These are phyloP conservation scores for Carettochelys insculpta DNA, from an alignment of 2,113 vertebrate genomes.

Conservation along the genomic window DNA sequence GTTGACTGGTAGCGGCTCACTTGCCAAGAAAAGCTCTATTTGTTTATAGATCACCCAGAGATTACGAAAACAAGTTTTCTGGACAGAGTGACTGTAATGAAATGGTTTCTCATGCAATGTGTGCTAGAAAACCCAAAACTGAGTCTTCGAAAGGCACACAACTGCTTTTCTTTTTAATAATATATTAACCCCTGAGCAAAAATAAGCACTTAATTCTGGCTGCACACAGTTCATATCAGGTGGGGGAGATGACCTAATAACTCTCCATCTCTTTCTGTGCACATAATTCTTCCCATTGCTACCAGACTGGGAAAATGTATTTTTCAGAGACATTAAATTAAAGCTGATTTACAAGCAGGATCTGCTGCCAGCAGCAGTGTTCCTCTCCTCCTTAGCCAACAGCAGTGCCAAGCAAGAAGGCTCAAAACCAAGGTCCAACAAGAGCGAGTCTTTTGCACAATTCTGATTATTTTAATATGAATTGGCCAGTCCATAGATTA, in stretches of 20 bases:
- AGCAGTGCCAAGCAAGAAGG: conserved; percentile 21
- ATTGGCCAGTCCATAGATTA: not conserved
- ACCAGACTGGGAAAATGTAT: not conserved
- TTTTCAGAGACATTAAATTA: not conserved
- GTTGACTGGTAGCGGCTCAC: not conserved
- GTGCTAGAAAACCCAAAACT: not conserved
- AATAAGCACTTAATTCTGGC: not conserved
- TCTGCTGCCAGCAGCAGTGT: not conserved
- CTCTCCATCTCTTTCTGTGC: not conserved
- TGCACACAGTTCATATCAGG: not conserved
- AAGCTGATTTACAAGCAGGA: conserved; percentile 16
- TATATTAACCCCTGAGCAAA: conserved; percentile 19
- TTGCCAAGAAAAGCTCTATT: not conserved
- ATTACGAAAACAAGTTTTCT: not conserved
- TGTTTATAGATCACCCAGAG: not conserved
- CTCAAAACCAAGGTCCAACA: not conserved
- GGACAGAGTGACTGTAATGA: not conserved
- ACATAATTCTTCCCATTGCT: not conserved
- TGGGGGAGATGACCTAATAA: not conserved
- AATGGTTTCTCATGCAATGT: not conserved
- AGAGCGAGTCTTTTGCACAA: conserved; percentile 17
- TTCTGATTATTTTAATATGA: conserved; percentile 60
- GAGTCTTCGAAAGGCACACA: not conserved
- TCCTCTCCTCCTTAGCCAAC: conserved; percentile 3
- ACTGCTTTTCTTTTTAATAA: not conserved